Base-by-base conservation (phyloP, 2,113 vertebrate species). In the Hepsetus odoe region DNA sequence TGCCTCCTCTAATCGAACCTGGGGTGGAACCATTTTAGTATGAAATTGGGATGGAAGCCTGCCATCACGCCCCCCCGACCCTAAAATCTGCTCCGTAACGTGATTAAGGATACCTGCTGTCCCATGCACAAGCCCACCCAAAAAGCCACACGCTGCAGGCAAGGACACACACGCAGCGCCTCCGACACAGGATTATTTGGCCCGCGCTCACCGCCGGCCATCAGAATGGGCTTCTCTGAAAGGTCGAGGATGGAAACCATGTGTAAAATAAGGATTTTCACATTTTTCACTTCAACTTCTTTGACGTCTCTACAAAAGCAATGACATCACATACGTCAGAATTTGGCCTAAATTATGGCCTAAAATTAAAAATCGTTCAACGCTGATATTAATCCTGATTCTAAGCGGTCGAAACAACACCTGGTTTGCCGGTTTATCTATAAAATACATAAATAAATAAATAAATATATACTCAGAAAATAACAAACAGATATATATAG, bases 41-140 rank as follows among this genome's bases (percentile, higher is more conserved):
- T 84, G 83, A 84, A 84, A 84, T 79, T 84, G 83, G 83, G 66
- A 79, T 81, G 83, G 76, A 74, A 67, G 75, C 72, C 55, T 79
- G 80, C 80, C 83, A 81, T 78, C 79, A 24, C 44, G 30, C 46
- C 49, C 24, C 65, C 42, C 53, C 38, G 0, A 67, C 65, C 53
- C 16, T 1, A 59, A 69, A 77, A 49, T 66, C 75, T 64, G 72
- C 55, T 61, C 73, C 68, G 55, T 83, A 83, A 83, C 64, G 35
- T 83, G 82, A 83, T 83, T 83, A 83, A 80, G 69, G 78, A 72
- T 80, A 77, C 82, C 82, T 80, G 82, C 82, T 83, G 82, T 80
- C 78, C 78, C 78, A 67, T 72, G 74, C 68, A 55, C n/a, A 53
- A 80, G 82, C 78, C 82, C 78, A 83, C 82, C 82, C 82, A 83